Conservation (phyloP, 2,113 vertebrate genomes). For the Tenrec ecaudatus region DNA sequence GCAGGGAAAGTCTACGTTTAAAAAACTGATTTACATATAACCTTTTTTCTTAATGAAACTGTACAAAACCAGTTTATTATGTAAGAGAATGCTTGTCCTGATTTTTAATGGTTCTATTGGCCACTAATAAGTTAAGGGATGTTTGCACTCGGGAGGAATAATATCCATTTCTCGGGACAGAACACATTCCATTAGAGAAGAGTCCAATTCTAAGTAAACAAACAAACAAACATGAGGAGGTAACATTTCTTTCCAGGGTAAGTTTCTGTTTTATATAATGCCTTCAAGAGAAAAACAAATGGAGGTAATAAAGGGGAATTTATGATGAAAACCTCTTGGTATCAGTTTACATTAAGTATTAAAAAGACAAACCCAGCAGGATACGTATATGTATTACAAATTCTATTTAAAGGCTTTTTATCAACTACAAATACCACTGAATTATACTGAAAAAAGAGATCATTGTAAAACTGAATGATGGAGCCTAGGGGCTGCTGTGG, state of each 20-base stretch:
- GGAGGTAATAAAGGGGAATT: neutral
- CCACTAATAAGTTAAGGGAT: no score
- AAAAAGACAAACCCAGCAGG: slow-evolving; percentile 30
- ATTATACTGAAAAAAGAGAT: neutral
- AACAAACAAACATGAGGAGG: slow-evolving; percentile 48
- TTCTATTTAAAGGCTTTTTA: slow-evolving; percentile 4
- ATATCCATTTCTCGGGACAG: no score
- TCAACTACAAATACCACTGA: neutral
- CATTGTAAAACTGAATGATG: neutral
- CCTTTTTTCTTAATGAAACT: no score
- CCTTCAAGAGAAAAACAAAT: slow-evolving; percentile 32
- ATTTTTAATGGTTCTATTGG: no score
- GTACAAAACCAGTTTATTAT: no score
- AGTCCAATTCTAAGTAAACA: no score
- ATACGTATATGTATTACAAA: slow-evolving; percentile 53
- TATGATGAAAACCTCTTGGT: neutral
- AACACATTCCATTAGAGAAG: no score
- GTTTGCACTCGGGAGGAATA: no score
- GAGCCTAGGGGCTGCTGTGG: no score
- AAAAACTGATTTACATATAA: no score
- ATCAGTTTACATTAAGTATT: neutral
- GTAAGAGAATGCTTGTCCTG: no score
- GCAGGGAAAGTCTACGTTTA: no score
- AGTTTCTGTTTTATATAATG: slow-evolving; percentile 22
- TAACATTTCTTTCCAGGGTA: slow-evolving; percentile 43